Base-by-base conservation (phyloP, 2,113 vertebrate genomes). In the Callospermophilus lateralis region DNA sequence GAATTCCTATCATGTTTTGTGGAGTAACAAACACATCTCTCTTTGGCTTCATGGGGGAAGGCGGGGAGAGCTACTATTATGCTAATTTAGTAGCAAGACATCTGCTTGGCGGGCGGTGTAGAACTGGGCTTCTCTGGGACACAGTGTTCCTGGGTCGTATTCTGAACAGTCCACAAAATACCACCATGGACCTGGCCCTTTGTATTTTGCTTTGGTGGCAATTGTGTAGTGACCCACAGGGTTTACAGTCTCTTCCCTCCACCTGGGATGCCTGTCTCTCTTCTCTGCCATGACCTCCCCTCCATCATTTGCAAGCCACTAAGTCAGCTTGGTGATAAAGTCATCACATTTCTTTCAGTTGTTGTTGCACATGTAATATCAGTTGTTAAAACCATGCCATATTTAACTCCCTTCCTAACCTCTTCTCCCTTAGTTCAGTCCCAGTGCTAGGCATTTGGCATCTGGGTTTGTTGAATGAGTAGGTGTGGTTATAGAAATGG, bases 321-420 rank as follows among this genome's bases (percentile, higher is more conserved):
- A 11, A 53, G 42, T 16, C 26, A 53, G 34, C 77, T 12, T 63
- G 74, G n/a, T 77, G 39, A 63, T 65, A 30, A 73, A 42, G 28
- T 42, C 70, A 68, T 78, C 53, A 76, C 74, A n/a, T 93, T 84
- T 72, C 73, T 95, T 90, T 88, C 65, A 26, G 15, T 39, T 28
- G 65, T 9, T 28, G n/a, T 65, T 93, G 45, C 68, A 6, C 32
- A 16, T 39, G 48, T 63, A 55, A n/a, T 65, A 53, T 8, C 58
- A 76, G 37, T 37, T 81, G 74, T 61, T 61, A 58, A 86, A 93
- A 63, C 8, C 4, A 13, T 65, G n/a, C 34, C 53, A 88, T 28
- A 24, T 48, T 68, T 55, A 45, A 30, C 67, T 61, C 37, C 9
- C 2, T 53, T 55, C 55, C 67, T 53, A 85, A 45, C 20, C 51